Evolutionary conservation across 1,140 invertebrate genomes (phyloP).

Genomic region (Coenobita brevimanus): DNA sequence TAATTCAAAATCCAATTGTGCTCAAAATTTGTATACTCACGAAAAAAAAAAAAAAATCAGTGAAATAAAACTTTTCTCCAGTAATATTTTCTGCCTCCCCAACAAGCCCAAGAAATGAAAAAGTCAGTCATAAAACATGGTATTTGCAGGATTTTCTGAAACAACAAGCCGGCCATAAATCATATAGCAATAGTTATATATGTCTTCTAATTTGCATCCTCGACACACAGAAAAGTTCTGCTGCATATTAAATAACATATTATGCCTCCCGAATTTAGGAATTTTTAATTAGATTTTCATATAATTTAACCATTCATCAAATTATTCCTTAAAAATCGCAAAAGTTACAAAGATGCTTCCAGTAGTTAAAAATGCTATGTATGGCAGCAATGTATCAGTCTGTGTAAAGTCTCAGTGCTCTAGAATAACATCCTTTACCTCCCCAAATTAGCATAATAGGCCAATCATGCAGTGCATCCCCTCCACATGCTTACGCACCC

Average conservation of each 20-base stretch:
- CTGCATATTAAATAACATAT: background rate
- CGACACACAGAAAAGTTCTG: background rate
- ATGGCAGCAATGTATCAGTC: no score
- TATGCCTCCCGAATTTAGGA: no score
- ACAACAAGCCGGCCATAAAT: background rate
- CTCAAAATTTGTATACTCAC: conserved; percentile 8
- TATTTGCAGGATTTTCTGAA: background rate
- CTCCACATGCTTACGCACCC: background rate
- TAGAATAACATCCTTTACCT: no score
- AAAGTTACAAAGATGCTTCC: no score
- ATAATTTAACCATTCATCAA: no score
- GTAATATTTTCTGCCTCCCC: background rate
- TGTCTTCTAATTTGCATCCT: background rate
- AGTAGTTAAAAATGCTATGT: background rate
- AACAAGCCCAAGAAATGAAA: background rate
- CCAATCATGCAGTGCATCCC: background rate
- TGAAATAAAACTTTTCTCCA: background rate
- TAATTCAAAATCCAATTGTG: background rate
- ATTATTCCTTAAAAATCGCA: no score
- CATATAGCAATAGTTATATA: no score
- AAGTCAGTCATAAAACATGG: background rate
- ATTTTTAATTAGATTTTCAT: no score
- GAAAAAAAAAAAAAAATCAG: background rate
- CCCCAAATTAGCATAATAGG: no score
- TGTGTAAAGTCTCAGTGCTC: no score